Percentiles rank a stretch among this genome's conserved stretches.
Evolutionary conservation across 2,113 vertebrate species (phyloP).

Genomic region (Paramormyrops kingsleyae): DNA sequence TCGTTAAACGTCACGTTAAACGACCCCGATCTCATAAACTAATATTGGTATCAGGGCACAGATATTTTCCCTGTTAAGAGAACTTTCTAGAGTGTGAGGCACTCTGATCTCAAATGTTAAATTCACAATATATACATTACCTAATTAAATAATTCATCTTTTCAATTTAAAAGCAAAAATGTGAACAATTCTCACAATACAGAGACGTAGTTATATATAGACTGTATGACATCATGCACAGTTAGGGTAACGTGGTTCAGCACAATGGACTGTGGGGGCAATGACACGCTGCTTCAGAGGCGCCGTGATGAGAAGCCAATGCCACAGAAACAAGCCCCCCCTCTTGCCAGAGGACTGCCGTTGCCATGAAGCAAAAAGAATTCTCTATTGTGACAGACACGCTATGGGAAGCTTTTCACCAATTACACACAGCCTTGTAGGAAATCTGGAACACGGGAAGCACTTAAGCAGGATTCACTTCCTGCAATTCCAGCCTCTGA

Average conservation of each 20-base stretch:
- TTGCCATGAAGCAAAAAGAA: constrained; percentile 1
- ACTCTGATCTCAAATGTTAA: background rate
- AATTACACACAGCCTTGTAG: constrained; percentile 10
- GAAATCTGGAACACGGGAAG: background rate
- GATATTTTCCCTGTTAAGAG: background rate
- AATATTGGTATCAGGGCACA: background rate
- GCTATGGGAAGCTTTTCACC: background rate
- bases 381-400: background rate
- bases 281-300: background rate
- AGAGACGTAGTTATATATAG: background rate
- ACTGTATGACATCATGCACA: background rate
- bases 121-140: background rate
- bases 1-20: background rate
- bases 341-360: background rate
- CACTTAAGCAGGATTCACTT: background rate
- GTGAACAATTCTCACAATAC: too few relatives aligned
- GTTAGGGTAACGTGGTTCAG: background rate
- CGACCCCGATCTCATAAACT: background rate
- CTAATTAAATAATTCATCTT: background rate
- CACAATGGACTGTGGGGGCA: constrained; percentile 10
- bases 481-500: background rate
- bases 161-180: background rate
- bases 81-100: background rate
- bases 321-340: constrained; percentile 13
- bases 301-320: constrained; percentile 3